Percentiles rank a stretch among this genome's conserved stretches.
Conservation (phyloP, 2,888 invertebrate genomes). For the Thalpophila matura region DNA sequence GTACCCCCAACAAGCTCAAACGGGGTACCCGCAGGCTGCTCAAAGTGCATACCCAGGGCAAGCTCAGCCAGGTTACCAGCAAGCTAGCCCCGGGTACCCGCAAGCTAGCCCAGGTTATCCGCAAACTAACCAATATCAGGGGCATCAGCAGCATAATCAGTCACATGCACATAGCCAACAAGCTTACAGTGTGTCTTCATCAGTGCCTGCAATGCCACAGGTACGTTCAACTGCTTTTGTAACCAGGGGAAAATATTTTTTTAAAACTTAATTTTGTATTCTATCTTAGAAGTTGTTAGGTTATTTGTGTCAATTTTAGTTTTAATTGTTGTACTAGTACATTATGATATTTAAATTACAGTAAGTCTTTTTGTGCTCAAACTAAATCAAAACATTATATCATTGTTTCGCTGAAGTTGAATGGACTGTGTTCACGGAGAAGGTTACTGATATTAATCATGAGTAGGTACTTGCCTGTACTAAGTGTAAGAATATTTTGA, state of each 20-base stretch:
- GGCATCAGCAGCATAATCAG: constrained; percentile 71
- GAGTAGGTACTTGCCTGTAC: too few species aligned
- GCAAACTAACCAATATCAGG: constrained; percentile 77
- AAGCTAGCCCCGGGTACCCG: constrained; percentile 66
- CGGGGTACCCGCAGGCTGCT: constrained; percentile 66
- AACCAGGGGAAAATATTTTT: too few species aligned
- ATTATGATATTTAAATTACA: too few species aligned
- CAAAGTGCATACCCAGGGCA: constrained; percentile 66
- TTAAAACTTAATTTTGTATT: not conserved
- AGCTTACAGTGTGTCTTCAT: constrained; percentile 75
- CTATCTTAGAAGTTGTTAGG: constrained; percentile 7
- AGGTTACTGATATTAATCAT: too few species aligned
- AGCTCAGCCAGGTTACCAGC: constrained; percentile 61
- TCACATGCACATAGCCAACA: constrained; percentile 71
- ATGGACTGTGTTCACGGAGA: too few species aligned
- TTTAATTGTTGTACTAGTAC: too few species aligned
- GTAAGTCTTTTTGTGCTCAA: too few species aligned
- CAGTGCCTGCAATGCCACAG: constrained; percentile 73
- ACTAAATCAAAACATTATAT: too few species aligned
- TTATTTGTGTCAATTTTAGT: constrained; percentile 9
- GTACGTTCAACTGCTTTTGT: constrained; percentile 73
- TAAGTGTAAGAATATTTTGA: too few species aligned
- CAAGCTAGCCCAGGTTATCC: constrained; percentile 65
- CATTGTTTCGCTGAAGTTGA: too few species aligned
- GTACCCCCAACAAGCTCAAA: constrained; percentile 66